Evolutionary conservation across 2,888 invertebrate species (phyloP), one percentile per base, ranked within the genome.

Genomic region (Exocentrus adspersus): DNA sequence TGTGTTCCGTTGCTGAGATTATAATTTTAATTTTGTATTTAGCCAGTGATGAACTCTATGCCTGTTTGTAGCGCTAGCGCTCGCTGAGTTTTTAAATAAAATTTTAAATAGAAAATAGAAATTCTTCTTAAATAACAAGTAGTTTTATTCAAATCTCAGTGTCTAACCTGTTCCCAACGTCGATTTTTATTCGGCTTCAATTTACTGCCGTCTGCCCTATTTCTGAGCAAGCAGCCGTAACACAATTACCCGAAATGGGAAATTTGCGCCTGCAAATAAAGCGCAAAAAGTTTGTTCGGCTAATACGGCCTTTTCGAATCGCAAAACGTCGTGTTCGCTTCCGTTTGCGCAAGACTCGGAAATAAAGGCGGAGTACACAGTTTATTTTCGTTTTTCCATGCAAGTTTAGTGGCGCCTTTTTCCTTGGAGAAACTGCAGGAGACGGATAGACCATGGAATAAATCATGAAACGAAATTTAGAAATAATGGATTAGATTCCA

Each of bases 311-410:
- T 24, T 48, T 48, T 48, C 28, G 16, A 28, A 48, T 48, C 48
- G 20, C 43, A 28, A 48, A 48, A 48, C 19, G 48, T 48, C 48
- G 48, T 48, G 24, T 48, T 48, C 28, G 28, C 48, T 21, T 48
- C 48, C 48, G 48, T 12, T 24, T 28, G 48, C 24, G 28, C 48
- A 28, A 48, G 24, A 24, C 14, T 17, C 48, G 48, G 48, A 48
- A 48, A 48, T 48, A 48, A 48, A 28, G 48, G 2, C 24, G 48
- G 9, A 24, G 7, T n/a, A n/a, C n/a, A n/a, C 16, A 12, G 19
- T 16, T 10, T 48, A 28, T 10, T 16, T 24, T 14, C 1, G 14
- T 48, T 48, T 48, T 48, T 48, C 14, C 7, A 7, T 14, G 0
- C 4, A 7, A 9, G 16, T 12, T 24, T 48, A n/a, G n/a, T n/a